Base-by-base conservation (phyloP, 2,113 vertebrate genomes). In the Sardina pilchardus region DNA sequence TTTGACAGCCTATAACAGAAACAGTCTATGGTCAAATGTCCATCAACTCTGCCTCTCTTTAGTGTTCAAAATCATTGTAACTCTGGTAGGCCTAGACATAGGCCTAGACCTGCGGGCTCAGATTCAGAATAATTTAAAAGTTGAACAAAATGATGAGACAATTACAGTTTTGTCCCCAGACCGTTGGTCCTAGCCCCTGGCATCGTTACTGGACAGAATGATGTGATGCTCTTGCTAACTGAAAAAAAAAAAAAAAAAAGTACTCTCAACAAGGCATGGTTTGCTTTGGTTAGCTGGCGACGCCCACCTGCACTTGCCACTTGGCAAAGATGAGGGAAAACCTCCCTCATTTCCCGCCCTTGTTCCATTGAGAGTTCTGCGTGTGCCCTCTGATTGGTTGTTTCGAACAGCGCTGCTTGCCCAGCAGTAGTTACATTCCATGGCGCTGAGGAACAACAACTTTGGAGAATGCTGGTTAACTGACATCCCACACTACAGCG, bases 341-440 rank as follows among this genome's bases (percentile, higher is more conserved):
- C 71, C 71, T 36, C n/a, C n/a, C 12, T 0, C 0, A 36, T 53
- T 43, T 56, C 45, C 86, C 88, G 83, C 86, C 86, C 83, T 56
- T 26, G 45, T 17, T 84, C 30, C 24, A 47, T 39, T 81, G 53
- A 81, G 53, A 0, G 16, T 6, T 81, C 6, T 6, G 56, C 4
- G 19, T n/a, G 82, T 83, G 84, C 24, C 80, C 84, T 84, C 81
- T 89, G 88, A 88, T 90, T 89, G 88, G 89, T 14, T 12, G 86
- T 85, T 90, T 90, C 88, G 86, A 90, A 90, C 83, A 87, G 81
- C 89, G 85, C 53, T 86, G 84, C 86, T 67, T 63, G 42, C 45
- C 85, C 71, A 83, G 86, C 83, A 48, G 83, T 83, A 86, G 67
- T 36, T 78, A 36, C 71, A 59, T 86, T 89, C 88, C 88, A 83